phyloP scores from a whole-genome alignment of 2,888 invertebrate species.

The Xanthorhoe spadicearia region DNA sequence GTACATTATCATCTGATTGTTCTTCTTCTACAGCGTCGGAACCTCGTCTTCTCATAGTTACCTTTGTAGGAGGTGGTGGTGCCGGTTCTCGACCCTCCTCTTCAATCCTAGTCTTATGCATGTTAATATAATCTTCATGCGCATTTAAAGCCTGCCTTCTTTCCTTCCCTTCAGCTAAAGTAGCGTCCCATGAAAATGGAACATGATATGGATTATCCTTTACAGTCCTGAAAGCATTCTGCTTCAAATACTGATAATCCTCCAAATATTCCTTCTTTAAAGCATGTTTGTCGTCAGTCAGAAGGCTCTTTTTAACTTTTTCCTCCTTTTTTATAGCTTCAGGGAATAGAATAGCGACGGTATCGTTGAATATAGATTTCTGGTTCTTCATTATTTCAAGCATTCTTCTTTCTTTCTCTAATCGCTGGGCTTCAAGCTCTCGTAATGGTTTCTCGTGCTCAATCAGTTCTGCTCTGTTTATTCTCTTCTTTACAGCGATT shows the following conservation, averaged over 20 bases:
- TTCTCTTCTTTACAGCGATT: slow-evolving; percentile 86
- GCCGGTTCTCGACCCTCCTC: slow-evolving; percentile 49
- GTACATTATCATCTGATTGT: slow-evolving; percentile 6
- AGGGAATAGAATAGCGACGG: slow-evolving; percentile 86
- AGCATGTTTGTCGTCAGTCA: slow-evolving; percentile 70
- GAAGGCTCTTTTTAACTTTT: slow-evolving; percentile 70
- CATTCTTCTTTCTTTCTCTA: slow-evolving; percentile 84
- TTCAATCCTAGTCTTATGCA: slow-evolving; percentile 65
- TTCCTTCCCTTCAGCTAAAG: slow-evolving; percentile 80
- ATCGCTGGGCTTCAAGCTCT: slow-evolving; percentile 84
- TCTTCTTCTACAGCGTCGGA: slow-evolving; percentile 12
- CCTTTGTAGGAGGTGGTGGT: slow-evolving; percentile 10
- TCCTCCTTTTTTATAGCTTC: slow-evolving; percentile 82
- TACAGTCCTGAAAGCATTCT: slow-evolving; percentile 68
- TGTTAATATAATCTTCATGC: slow-evolving; percentile 62
- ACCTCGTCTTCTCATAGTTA: slow-evolving; percentile 3
- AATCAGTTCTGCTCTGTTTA: slow-evolving; percentile 85
- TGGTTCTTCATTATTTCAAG: slow-evolving; percentile 84
- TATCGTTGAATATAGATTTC: slow-evolving; percentile 87
- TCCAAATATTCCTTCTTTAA: slow-evolving; percentile 68
- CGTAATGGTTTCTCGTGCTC: slow-evolving; percentile 86
- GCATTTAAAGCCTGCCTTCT: slow-evolving; percentile 77
- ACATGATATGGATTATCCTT: slow-evolving; percentile 76
- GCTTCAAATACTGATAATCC: slow-evolving; percentile 65
- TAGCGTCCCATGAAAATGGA: slow-evolving; percentile 83